Evolutionary conservation across 2,888 invertebrate species (phyloP).

Genomic region (Leistus spinibarbis): DNA sequence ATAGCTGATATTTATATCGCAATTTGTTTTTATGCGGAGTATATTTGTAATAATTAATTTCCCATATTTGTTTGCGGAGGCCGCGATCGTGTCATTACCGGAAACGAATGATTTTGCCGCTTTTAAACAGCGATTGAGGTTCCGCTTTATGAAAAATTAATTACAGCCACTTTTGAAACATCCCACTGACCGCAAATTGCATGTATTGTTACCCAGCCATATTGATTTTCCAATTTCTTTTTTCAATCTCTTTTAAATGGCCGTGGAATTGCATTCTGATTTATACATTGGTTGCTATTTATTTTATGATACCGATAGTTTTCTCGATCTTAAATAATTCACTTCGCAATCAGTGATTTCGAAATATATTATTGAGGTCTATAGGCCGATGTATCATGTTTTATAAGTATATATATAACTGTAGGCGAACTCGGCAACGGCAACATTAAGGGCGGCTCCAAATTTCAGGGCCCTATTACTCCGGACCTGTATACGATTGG

Average conservation of each 20-base stretch:
- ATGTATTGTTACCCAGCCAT: background rate
- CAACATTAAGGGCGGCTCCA: too few species aligned
- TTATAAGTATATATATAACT: too few species aligned
- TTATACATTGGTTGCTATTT: background rate
- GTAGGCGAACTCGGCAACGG: too few species aligned
- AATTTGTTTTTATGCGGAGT: background rate
- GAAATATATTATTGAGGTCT: too few species aligned
- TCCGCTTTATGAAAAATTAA: background rate
- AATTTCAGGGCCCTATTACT: too few species aligned
- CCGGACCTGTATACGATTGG: too few species aligned
- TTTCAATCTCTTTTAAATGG: background rate
- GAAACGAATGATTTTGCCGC: background rate
- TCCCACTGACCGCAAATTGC: background rate
- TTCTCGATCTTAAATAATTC: background rate
- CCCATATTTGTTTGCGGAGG: background rate
- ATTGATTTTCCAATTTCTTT: background rate
- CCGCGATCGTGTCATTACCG: background rate
- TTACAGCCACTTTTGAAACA: background rate
- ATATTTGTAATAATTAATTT: background rate
- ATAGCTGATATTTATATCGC: background rate
- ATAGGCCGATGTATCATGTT: too few species aligned
- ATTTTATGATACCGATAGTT: background rate
- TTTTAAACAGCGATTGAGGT: background rate
- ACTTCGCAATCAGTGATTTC: background rate
- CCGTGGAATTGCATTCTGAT: background rate